Evolutionary conservation across 2,888 invertebrate genomes (phyloP).

Genomic region (Leptodirus hochenwartii): DNA sequence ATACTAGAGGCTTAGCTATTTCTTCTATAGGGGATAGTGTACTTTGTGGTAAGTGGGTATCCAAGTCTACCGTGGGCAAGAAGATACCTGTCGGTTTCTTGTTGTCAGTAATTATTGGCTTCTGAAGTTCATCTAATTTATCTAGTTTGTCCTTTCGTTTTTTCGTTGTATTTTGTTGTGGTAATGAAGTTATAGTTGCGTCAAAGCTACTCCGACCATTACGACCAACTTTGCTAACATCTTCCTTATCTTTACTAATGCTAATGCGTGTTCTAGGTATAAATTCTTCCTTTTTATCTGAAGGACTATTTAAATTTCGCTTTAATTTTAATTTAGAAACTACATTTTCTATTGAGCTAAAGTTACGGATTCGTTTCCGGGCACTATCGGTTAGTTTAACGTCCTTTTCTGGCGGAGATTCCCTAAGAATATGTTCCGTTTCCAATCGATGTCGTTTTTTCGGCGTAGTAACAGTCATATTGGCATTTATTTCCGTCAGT

Average conservation of each 20-base stretch:
- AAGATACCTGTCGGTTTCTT: constrained; percentile 45
- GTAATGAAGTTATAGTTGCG: constrained; percentile 38
- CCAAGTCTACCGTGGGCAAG: constrained; percentile 47
- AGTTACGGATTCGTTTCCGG: constrained; percentile 8
- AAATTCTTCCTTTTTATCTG: too few species aligned
- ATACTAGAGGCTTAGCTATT: too few species aligned
- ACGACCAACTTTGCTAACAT: constrained; percentile 33
- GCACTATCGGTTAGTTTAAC: constrained; percentile 21
- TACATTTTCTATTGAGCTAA: constrained; percentile 18
- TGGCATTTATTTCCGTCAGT: constrained; percentile 19
- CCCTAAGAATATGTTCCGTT: constrained; percentile 29
- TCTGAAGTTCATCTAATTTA: constrained; percentile 23
- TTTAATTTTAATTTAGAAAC: constrained; percentile 25
- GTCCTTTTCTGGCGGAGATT: constrained; percentile 12
- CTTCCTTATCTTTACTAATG: constrained; percentile 30
- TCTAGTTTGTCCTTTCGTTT: constrained; percentile 21
- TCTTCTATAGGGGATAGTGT: too few species aligned
- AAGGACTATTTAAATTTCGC: constrained; percentile 19
- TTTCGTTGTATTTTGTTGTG: constrained; percentile 32
- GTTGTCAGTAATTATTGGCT: constrained; percentile 19
- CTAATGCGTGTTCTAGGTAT: not conserved
- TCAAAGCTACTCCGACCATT: constrained; percentile 27
- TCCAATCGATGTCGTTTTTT: constrained; percentile 56
- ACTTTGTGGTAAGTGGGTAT: too few species aligned
- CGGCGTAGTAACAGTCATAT: constrained; percentile 40